Base-by-base conservation (phyloP, 2,113 vertebrate genomes). In the Mesitornis unicolor region DNA sequence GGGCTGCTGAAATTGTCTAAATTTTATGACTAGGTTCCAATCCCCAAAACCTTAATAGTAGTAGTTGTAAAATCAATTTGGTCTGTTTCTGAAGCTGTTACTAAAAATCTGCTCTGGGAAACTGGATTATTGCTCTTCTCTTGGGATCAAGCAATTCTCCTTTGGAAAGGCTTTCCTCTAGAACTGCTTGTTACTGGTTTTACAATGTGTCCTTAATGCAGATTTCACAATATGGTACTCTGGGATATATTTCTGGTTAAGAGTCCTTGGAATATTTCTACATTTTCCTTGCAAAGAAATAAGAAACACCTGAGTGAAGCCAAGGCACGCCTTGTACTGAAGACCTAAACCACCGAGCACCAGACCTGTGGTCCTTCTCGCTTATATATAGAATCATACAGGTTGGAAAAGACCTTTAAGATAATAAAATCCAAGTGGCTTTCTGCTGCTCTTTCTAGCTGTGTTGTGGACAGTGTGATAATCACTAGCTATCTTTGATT, bases 101-200 rank as follows among this genome's bases (percentile, higher is more conserved):
- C 73, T 91, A 90, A 90, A 95, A 92, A 73, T 43, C 59, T 73
- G 21, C 70, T 87, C 25, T 75, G 90, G 54, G 57, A 91, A 90
- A 90, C 48, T 82, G 36, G 40, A 57, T 73, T 91, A 54, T 84
- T 53, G 31, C 21, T 68, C 28, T 80, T 90, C 92, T 87, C 75
- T 73, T 69, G 71, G 70, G 78, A 87, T 60, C 45, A 60, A 84
- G 25, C n/a, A 83, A 42, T 65, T 53, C 82, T 87, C 78, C 19
- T 16, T 3, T 50, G 82, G 50, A 76, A 93, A 88, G 28, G 2
- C 13, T 80, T 93, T 88, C 7, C 4, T 73, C 78, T 80, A 74
- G 63, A 83, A 48, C 40, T 57, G 17, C 59, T 85, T 90, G 29
- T 86, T 92, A 57, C 67, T 54, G 35, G 17, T 50, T 93, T 96